Conservation (phyloP, 2,113 vertebrate species). For the Gambusia holbrooki region DNA sequence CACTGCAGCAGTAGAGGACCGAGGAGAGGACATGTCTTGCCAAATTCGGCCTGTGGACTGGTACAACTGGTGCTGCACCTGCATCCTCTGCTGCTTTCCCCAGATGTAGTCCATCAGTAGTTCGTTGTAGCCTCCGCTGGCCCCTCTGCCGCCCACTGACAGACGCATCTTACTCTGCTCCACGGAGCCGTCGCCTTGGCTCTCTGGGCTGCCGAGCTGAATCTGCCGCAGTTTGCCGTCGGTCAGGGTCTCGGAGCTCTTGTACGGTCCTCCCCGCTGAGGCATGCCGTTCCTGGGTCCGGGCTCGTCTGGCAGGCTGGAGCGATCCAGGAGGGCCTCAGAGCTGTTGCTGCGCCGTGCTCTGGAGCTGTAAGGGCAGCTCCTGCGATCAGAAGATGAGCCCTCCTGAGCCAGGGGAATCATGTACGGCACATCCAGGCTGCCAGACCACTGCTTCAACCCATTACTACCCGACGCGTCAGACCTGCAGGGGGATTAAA, state of each 20-base stretch:
- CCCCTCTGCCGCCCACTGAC: conserved; percentile 74
- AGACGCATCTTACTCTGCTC: conserved; percentile 78
- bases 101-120: conserved; percentile 88
- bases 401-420: conserved; percentile 77
- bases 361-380: conserved; percentile 81
- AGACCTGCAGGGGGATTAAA: conserved; percentile 54
- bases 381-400: conserved; percentile 75
- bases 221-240: conserved; percentile 82
- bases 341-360: conserved; percentile 91
- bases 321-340: conserved; percentile 87
- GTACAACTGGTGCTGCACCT: conserved; percentile 77
- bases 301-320: conserved; percentile 75
- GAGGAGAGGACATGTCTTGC: conserved; percentile 72
- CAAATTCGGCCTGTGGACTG: conserved; percentile 80
- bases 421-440: conserved; percentile 82
- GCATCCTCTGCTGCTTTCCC: conserved; percentile 84
- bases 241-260: conserved; percentile 87
- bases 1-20: conserved; percentile 59
- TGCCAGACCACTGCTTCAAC: conserved; percentile 87
- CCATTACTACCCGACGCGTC: conserved; percentile 70
- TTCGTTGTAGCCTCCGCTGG: conserved; percentile 81
- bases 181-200: conserved; percentile 62
- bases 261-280: conserved; percentile 80
- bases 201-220: conserved; percentile 79
- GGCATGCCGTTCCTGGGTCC: conserved; percentile 76